phyloP scores from a whole-genome alignment of 2,888 invertebrate genomes.

The Clanis bilineata region DNA sequence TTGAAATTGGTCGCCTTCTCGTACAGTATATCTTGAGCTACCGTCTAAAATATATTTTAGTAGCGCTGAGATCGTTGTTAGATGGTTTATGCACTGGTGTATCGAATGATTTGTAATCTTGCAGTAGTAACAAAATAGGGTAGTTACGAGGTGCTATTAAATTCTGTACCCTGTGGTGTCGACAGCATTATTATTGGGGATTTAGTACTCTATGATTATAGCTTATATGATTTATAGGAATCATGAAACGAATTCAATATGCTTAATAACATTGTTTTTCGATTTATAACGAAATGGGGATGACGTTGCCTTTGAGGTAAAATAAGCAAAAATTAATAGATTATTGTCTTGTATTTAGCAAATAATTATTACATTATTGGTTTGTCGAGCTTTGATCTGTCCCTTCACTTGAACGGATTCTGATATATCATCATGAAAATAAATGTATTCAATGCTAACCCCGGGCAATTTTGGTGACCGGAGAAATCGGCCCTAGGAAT shows the following conservation, averaged over 20 bases:
- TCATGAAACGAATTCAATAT: not conserved
- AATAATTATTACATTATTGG: too few relatives aligned
- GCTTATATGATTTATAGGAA: conserved; percentile 39
- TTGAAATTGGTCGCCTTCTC: conserved; percentile 32
- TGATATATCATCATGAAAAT: too few relatives aligned
- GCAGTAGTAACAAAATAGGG: conserved; percentile 65
- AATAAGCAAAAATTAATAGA: not conserved
- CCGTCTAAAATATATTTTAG: conserved; percentile 29
- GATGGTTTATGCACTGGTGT: conserved; percentile 43
- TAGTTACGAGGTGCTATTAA: conserved; percentile 70
- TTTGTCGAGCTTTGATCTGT: too few relatives aligned
- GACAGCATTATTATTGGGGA: conserved; percentile 63
- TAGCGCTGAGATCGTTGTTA: conserved; percentile 28
- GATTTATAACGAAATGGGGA: conserved; percentile 13
- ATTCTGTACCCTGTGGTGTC: conserved; percentile 54
- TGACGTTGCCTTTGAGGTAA: too few relatives aligned
- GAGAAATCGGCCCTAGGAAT: too few relatives aligned
- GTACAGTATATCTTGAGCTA: conserved; percentile 41
- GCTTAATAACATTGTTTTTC: not conserved
- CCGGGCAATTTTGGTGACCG: too few relatives aligned
- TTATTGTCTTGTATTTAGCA: too few relatives aligned
- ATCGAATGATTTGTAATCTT: conserved; percentile 70
- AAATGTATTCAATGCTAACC: too few relatives aligned
- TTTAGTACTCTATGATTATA: conserved; percentile 43
- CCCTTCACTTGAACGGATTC: too few relatives aligned